Conservation (phyloP, 2,888 invertebrate species). For the Actias luna region DNA sequence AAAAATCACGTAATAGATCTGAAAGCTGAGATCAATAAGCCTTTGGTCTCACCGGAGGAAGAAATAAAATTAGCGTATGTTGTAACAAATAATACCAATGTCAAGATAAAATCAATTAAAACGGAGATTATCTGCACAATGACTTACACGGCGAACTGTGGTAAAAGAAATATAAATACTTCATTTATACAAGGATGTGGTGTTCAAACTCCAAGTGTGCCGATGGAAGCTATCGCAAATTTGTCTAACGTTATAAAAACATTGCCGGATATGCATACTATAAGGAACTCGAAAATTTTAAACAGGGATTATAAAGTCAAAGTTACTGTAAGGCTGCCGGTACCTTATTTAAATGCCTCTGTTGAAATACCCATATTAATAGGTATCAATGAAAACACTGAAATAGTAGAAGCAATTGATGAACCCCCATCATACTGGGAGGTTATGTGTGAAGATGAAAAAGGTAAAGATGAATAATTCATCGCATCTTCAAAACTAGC, state of each 20-base stretch:
- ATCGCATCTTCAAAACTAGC: no score
- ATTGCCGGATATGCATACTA: slow-evolving; percentile 28
- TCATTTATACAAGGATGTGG: slow-evolving; percentile 23
- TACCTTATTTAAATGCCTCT: slow-evolving; percentile 32
- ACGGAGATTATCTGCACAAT: slow-evolving; percentile 25
- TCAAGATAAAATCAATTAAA: slow-evolving; percentile 27
- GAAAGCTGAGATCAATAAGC: slow-evolving; percentile 25
- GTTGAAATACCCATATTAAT: slow-evolving; percentile 37
- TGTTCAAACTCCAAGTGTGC: slow-evolving; percentile 24
- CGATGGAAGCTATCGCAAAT: slow-evolving; percentile 25
- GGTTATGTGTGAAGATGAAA: slow-evolving; percentile 28
- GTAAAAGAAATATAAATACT: slow-evolving; percentile 6
- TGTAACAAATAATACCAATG: slow-evolving; percentile 29
- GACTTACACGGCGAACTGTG: slow-evolving; percentile 28
- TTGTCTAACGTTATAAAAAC: slow-evolving; percentile 26
- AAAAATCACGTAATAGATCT: slow-evolving; percentile 27
- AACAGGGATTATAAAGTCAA: slow-evolving; percentile 30
- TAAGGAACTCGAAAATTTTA: slow-evolving; percentile 36
- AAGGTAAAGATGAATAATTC: slow-evolving; percentile 2
- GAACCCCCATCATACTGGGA: slow-evolving; percentile 34
- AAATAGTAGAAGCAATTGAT: slow-evolving; percentile 18
- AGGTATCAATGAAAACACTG: slow-evolving; percentile 24
- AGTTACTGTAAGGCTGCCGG: slow-evolving; percentile 33
- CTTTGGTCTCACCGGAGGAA: slow-evolving; percentile 24
- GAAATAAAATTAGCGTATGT: slow-evolving; percentile 21